Evolutionary conservation across 1,140 invertebrate genomes (phyloP).

Genomic region (Spodoptera frugiperda): DNA sequence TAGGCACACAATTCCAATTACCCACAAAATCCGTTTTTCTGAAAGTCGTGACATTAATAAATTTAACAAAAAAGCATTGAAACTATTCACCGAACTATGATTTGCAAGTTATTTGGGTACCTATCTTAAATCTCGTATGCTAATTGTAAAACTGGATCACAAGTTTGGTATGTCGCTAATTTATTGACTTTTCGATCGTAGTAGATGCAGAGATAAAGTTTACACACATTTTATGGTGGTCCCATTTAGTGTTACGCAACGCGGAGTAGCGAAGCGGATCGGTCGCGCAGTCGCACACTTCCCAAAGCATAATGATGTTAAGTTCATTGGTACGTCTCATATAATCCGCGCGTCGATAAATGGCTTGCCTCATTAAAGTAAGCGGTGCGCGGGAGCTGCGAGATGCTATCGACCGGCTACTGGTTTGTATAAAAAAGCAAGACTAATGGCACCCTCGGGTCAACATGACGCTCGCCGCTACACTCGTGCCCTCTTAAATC

Average conservation of each 20-base stretch:
- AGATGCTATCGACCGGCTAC: slow-evolving; percentile 76
- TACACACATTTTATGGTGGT: slow-evolving; percentile 29
- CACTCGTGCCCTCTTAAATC: slow-evolving; percentile 48
- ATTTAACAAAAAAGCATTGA: slow-evolving; percentile 5
- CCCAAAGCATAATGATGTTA: slow-evolving; percentile 35
- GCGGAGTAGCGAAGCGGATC: background rate
- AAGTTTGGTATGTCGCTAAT: slow-evolving; percentile 42
- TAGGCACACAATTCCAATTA: slow-evolving; percentile 4
- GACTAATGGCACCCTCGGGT: slow-evolving; percentile 74
- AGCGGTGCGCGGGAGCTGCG: slow-evolving; percentile 74
- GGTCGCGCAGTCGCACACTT: background rate
- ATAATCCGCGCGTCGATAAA: slow-evolving; percentile 59
- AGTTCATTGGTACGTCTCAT: slow-evolving; percentile 37
- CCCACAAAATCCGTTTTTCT: background rate
- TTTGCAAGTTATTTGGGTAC: slow-evolving; percentile 25
- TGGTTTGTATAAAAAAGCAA: slow-evolving; percentile 70
- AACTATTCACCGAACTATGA: slow-evolving; percentile 7
- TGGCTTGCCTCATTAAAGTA: slow-evolving; percentile 74
- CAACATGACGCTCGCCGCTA: slow-evolving; percentile 55
- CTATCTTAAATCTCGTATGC: slow-evolving; percentile 39
- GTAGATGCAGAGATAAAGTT: slow-evolving; percentile 31
- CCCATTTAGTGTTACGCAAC: slow-evolving; percentile 13
- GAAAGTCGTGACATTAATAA: slow-evolving; percentile 9
- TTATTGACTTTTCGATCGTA: slow-evolving; percentile 39
- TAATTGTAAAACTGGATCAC: slow-evolving; percentile 43